Percentiles rank a stretch among this genome's conserved stretches.
Evolutionary conservation across 2,797 vertebrate genomes (phyloP).

Genomic region (Vipera ursinii): DNA sequence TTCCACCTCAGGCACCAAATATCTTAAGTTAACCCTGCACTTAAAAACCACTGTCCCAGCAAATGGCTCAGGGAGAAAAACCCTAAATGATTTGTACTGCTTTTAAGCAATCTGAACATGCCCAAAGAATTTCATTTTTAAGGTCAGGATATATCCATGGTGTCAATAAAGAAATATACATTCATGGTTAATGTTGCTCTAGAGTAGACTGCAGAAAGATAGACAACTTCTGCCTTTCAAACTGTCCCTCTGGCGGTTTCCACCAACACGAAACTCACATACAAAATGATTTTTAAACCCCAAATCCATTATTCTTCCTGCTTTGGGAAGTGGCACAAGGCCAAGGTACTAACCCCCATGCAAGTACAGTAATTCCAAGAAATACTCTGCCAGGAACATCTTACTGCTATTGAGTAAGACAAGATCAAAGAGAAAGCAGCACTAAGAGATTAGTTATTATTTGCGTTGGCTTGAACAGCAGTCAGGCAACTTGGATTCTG

Average conservation of each 20-base stretch:
- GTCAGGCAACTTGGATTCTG: constrained; percentile 27
- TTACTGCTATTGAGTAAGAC: constrained; percentile 25
- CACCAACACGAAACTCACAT: background rate
- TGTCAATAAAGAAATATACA: constrained; percentile 47
- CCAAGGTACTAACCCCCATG: constrained; percentile 45
- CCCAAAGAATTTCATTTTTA: constrained; percentile 35
- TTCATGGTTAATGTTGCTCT: constrained; percentile 28
- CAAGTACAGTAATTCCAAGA: constrained; percentile 55
- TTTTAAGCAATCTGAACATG: background rate
- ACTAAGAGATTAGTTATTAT: constrained; percentile 22
- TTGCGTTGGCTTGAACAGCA: background rate
- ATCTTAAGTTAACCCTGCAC: background rate
- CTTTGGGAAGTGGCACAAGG: constrained; percentile 23
- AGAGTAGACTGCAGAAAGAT: background rate
- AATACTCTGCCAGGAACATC: constrained; percentile 48
- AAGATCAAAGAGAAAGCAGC: constrained; percentile 28
- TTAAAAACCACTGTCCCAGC: background rate
- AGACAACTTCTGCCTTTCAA: background rate
- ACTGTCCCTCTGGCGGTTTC: constrained; percentile 7
- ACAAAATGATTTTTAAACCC: constrained; percentile 35
- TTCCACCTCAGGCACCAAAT: background rate
- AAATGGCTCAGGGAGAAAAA: constrained; percentile 23
- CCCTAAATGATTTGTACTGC: background rate
- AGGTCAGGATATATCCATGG: constrained; percentile 57
- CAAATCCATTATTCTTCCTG: constrained; percentile 16